These are phyloP conservation scores for Carpatolechia fugitivella DNA, from an alignment of 2,888 invertebrate species.

Conservation along the genomic window DNA sequence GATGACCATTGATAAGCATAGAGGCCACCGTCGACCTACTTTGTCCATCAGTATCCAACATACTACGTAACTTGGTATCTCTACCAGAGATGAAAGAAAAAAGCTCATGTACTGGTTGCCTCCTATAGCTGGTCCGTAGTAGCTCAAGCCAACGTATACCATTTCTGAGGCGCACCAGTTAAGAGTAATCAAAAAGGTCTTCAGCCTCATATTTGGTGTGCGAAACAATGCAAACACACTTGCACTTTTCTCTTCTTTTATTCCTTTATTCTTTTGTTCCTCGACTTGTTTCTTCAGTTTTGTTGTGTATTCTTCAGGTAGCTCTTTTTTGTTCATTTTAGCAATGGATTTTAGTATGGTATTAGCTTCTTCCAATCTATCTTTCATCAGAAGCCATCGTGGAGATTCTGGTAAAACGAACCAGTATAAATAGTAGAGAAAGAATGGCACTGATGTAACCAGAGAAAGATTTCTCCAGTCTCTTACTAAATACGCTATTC, in stretches of 20 bases:
- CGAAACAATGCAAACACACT: conserved; percentile 84
- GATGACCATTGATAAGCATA: conserved; percentile 90
- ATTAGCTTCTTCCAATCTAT: conserved; percentile 89
- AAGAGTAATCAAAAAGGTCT: conserved; percentile 90
- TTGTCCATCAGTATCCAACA: conserved; percentile 95
- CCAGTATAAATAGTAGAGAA: conserved; percentile 90
- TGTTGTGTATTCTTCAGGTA: conserved; percentile 85
- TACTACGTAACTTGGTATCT: conserved; percentile 92
- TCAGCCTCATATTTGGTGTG: conserved; percentile 93
- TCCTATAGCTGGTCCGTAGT: conserved; percentile 93
- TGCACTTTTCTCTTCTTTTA: conserved; percentile 49
- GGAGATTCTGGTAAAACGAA: conserved; percentile 94
- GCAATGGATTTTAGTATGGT: conserved; percentile 88
- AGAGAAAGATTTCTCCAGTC: conserved; percentile 91
- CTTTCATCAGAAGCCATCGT: conserved; percentile 92
- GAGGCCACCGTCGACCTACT: conserved; percentile 92
- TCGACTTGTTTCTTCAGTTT: conserved; percentile 86
- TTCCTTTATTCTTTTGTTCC: conserved; percentile 79
- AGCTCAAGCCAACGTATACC: conserved; percentile 94
- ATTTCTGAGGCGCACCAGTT: conserved; percentile 97
- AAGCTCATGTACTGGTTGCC: conserved; percentile 94
- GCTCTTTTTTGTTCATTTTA: conserved; percentile 85
- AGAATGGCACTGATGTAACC: conserved; percentile 91
- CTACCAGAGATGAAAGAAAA: conserved; percentile 90
- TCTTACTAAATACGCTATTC: conserved; percentile 90